These are phyloP conservation scores for Girardinus metallicus DNA, from an alignment of 2,797 vertebrate species.

Conservation along the genomic window DNA sequence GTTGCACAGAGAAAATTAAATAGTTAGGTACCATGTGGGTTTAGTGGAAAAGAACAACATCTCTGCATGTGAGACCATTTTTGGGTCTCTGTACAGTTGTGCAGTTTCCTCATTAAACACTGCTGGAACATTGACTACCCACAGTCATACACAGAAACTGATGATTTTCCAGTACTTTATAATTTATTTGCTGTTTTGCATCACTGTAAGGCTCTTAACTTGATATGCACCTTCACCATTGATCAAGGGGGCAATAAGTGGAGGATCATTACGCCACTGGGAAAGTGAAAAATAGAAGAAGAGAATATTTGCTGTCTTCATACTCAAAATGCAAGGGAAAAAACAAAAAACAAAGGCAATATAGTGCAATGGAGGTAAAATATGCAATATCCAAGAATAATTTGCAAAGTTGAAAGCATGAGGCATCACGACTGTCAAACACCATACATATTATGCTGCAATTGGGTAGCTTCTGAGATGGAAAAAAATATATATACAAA, in stretches of 20 bases:
- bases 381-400: constrained; percentile 48
- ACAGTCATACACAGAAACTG: constrained; percentile 39
- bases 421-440: constrained; percentile 40
- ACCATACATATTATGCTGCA: constrained; percentile 22
- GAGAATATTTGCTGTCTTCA: constrained; percentile 44
- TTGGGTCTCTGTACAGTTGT: constrained; percentile 40
- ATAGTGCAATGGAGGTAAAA: constrained; percentile 35
- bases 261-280: constrained; percentile 60
- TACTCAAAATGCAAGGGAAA: constrained; percentile 12
- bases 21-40: constrained; percentile 26
- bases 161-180: constrained; percentile 45
- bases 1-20: constrained; percentile 16
- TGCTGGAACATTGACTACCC: constrained; percentile 60
- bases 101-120: constrained; percentile 48
- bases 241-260: constrained; percentile 36
- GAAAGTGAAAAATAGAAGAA: constrained; percentile 60
- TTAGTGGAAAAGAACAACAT: constrained; percentile 53
- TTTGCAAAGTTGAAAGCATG: constrained; percentile 47
- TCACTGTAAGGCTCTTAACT: constrained; percentile 50
- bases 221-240: constrained; percentile 56
- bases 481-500: constrained; percentile 23
- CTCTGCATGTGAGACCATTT: constrained; percentile 34
- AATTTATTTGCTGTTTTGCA: constrained; percentile 51
- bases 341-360: constrained; percentile 29
- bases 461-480: constrained; percentile 13